Evolutionary conservation across 2,888 invertebrate genomes (phyloP).

Genomic region (Nowickia ferox): DNA sequence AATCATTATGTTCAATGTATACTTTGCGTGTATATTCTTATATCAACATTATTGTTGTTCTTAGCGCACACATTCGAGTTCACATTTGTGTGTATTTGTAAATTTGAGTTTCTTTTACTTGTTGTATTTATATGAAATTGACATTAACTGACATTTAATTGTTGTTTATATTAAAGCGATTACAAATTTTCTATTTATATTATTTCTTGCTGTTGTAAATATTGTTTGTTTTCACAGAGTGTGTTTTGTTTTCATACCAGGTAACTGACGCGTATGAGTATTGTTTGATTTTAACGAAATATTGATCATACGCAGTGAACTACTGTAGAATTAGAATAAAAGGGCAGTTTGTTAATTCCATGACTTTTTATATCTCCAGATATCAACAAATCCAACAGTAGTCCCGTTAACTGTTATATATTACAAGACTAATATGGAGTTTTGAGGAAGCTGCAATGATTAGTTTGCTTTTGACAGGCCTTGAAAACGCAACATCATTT

Average conservation of each 20-base stretch:
- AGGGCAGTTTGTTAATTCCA: too few species aligned
- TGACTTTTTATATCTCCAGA: too few species aligned
- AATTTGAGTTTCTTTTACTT: not conserved
- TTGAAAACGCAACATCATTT: too few species aligned
- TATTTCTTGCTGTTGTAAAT: not conserved
- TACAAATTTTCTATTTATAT: constrained; percentile 9
- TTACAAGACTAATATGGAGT: too few species aligned
- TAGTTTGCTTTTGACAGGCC: too few species aligned
- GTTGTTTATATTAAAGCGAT: constrained; percentile 14
- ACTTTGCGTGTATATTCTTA: not conserved
- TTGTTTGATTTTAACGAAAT: constrained; percentile 21
- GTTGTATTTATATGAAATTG: not conserved
- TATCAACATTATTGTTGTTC: not conserved
- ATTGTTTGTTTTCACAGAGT: not conserved
- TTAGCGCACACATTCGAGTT: not conserved
- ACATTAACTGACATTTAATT: constrained; percentile 16
- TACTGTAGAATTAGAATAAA: too few species aligned
- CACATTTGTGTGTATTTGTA: not conserved
- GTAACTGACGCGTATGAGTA: constrained; percentile 24
- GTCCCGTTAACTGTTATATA: too few species aligned
- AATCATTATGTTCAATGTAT: not conserved
- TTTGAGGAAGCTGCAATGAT: too few species aligned
- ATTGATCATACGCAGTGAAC: constrained; percentile 42
- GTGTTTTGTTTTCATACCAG: constrained; percentile 2
- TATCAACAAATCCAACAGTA: too few species aligned